Evolutionary conservation across 2,888 invertebrate species (phyloP).

Genomic region (Cheilosia variabilis): DNA sequence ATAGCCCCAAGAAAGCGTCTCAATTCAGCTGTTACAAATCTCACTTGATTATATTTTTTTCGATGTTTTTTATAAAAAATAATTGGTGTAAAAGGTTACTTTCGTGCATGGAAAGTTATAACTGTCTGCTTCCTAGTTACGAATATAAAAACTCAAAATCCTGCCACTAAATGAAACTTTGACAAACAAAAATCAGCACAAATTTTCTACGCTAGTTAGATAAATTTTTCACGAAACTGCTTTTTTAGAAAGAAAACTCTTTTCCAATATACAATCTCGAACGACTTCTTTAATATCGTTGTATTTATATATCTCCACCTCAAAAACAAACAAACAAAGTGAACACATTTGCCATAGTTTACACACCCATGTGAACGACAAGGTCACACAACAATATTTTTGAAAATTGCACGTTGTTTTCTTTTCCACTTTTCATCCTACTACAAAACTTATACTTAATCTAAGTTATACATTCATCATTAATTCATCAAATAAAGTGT

Average conservation of each 20-base stretch:
- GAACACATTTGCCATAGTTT: background rate
- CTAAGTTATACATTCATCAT: conserved; percentile 21
- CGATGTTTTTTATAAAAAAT: too few species aligned
- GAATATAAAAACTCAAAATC: conserved; percentile 16
- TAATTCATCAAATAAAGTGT: background rate
- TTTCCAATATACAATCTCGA: background rate
- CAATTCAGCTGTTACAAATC: too few species aligned
- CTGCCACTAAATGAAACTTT: conserved; percentile 41
- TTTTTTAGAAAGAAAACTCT: background rate
- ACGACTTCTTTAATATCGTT: conserved; percentile 15
- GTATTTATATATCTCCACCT: conserved; percentile 1
- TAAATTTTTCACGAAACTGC: background rate
- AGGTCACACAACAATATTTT: background rate
- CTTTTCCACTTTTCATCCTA: background rate
- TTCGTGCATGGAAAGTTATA: too few species aligned
- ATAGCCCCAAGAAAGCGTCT: too few species aligned
- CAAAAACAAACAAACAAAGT: background rate
- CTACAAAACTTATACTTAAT: conserved; percentile 15
- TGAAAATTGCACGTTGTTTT: background rate
- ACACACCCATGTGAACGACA: background rate
- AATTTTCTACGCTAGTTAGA: conserved; percentile 53
- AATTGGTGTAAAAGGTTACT: too few species aligned
- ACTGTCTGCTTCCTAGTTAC: too few species aligned
- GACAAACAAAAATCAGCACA: conserved; percentile 45
- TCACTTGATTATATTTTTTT: too few species aligned